These are phyloP conservation scores for Tenualosa thibaudeaui DNA, from an alignment of 2,797 vertebrate genomes.

Conservation along the genomic window DNA sequence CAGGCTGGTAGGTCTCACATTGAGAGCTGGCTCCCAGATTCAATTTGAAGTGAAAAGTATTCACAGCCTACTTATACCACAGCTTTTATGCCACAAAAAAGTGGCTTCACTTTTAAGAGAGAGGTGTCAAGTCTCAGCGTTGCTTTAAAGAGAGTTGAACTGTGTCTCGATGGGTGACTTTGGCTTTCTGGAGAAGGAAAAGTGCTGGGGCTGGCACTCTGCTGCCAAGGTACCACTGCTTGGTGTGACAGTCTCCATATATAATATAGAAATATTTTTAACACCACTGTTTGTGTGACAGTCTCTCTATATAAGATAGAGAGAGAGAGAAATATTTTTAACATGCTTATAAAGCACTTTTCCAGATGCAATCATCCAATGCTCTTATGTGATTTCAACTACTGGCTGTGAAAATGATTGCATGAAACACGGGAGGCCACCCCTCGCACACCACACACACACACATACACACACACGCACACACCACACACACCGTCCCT, in stretches of 20 bases:
- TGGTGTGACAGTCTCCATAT: slow-evolving; percentile 4
- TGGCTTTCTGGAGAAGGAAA: neutral
- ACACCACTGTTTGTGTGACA: neutral
- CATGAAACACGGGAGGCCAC: neutral
- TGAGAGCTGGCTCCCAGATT: neutral
- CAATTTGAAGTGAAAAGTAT: slow-evolving; percentile 9
- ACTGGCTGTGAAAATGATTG: slow-evolving; percentile 15
- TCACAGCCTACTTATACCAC: slow-evolving; percentile 1
- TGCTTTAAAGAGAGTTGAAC: slow-evolving; percentile 4
- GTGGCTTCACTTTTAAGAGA: neutral
- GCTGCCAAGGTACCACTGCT: neutral
- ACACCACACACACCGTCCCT: neutral
- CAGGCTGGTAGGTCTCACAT: neutral
- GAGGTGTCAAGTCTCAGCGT: slow-evolving; percentile 1
- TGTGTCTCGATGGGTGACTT: neutral
- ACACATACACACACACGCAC: neutral
- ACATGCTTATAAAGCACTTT: slow-evolving; percentile 16
- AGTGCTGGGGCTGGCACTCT: neutral
- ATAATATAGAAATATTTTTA: neutral
- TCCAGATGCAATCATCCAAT: slow-evolving; percentile 17
- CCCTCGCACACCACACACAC: neutral
- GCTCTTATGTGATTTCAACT: slow-evolving; percentile 25
- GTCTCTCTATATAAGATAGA: neutral
- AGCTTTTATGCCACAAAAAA: neutral
- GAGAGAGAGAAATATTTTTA: neutral